Percentiles rank a stretch among this genome's conserved stretches.
Conservation (phyloP, 2,113 vertebrate species). For the Paracanthobrama guichenoti region DNA sequence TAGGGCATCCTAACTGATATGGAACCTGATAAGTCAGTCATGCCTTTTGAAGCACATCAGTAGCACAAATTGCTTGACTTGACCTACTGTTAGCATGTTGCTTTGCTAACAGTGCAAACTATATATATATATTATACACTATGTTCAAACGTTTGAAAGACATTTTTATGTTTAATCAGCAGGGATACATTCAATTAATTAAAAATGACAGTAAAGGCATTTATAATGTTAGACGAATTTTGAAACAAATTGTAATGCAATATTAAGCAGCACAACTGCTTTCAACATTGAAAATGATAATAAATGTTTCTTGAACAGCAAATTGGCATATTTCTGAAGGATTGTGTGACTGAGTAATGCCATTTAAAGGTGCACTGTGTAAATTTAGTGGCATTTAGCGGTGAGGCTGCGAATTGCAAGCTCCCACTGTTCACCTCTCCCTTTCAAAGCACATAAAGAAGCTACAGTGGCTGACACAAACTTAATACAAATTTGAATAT, state of each 20-base stretch:
- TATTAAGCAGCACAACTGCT: neutral
- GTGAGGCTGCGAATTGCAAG: too few relatives aligned
- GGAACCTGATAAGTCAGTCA: neutral
- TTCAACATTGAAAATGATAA: neutral
- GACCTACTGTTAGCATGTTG: neutral
- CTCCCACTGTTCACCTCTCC: too few relatives aligned
- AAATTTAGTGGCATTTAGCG: too few relatives aligned
- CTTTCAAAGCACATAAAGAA: too few relatives aligned
- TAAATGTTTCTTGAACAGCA: neutral
- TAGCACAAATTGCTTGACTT: neutral
- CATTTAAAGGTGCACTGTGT: too few relatives aligned
- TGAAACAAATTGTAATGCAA: too few relatives aligned
- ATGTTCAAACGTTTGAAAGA: neutral
- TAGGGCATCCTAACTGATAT: neutral
- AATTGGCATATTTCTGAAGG: neutral
- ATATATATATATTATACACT: neutral
- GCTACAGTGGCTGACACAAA: too few relatives aligned
- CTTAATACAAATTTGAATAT: too few relatives aligned
- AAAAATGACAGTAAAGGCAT: neutral
- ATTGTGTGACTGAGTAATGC: neutral
- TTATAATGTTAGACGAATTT: too few relatives aligned
- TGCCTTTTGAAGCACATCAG: neutral
- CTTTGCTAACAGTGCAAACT: neutral
- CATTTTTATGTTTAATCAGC: neutral
- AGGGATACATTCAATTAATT: neutral